Conservation (phyloP, 2,113 vertebrate genomes). For the Periophthalmus modestus region DNA sequence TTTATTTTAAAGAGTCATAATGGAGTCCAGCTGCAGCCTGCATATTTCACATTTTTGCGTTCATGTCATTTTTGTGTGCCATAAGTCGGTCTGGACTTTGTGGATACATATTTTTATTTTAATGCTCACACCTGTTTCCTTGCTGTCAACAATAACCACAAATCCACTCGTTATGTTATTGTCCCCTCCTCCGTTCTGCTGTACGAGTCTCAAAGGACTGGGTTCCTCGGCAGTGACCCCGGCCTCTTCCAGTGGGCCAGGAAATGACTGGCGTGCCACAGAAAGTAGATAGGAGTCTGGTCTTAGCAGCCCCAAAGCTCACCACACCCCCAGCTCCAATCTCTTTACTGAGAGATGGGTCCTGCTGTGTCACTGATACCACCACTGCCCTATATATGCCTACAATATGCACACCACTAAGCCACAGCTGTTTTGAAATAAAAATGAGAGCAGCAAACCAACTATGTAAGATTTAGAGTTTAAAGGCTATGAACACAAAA, state of each 20-base stretch:
- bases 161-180: slow-evolving; percentile 34
- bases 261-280: slow-evolving; percentile 74
- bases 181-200: slow-evolving; percentile 14
- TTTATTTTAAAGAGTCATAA: slow-evolving; percentile 5
- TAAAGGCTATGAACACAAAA: slow-evolving; percentile 20
- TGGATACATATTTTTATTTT: background rate
- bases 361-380: slow-evolving; percentile 31
- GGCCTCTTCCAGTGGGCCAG: slow-evolving; percentile 87
- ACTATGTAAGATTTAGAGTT: slow-evolving; percentile 5
- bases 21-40: slow-evolving; percentile 3
- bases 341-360: slow-evolving; percentile 28
- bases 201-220: slow-evolving; percentile 8
- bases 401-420: background rate
- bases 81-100: background rate
- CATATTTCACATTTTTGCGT: slow-evolving; percentile 18
- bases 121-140: slow-evolving; percentile 19
- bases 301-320: slow-evolving; percentile 44
- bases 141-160: slow-evolving; percentile 18
- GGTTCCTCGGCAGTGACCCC: slow-evolving; percentile 57
- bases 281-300: slow-evolving; percentile 62
- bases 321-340: slow-evolving; percentile 46
- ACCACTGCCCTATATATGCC: background rate
- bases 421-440: background rate
- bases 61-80: background rate
- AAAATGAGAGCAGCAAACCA: background rate